Evolutionary conservation across 2,797 vertebrate genomes (phyloP).

Genomic region (Botia almorhae): DNA sequence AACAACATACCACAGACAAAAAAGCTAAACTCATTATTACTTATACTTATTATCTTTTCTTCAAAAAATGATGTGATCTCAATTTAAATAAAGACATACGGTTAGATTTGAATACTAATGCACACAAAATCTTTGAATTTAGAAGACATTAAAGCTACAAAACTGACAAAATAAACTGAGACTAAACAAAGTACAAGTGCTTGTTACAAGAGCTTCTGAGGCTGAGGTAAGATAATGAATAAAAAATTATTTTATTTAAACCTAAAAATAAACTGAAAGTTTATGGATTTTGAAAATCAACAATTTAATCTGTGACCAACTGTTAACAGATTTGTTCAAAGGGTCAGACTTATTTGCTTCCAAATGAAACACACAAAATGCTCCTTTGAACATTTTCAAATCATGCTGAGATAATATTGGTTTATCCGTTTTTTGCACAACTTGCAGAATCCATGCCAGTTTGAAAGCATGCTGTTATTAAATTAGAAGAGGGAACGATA

Average conservation of each 20-base stretch:
- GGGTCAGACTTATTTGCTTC: neutral
- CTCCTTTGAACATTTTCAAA: too few species aligned
- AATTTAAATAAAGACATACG: neutral
- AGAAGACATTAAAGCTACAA: too few species aligned
- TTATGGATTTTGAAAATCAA: neutral
- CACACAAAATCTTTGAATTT: too few species aligned
- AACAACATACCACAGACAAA: neutral
- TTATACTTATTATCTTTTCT: neutral
- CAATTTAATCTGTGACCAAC: too few species aligned
- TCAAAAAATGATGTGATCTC: neutral
- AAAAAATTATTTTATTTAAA: too few species aligned
- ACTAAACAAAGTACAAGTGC: too few species aligned
- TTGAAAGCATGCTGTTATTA: neutral
- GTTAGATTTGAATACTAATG: neutral
- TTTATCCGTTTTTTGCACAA: neutral
- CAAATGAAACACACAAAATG: neutral
- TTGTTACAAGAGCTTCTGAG: too few species aligned
- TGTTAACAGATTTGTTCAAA: neutral
- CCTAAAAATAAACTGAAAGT: neutral
- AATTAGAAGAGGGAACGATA: neutral
- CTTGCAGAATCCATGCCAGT: neutral
- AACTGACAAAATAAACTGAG: too few species aligned
- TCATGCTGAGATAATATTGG: too few species aligned
- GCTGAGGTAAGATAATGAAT: too few species aligned
- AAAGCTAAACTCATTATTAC: neutral